Evolutionary conservation across 1,140 invertebrate genomes (phyloP).

Genomic region (Nasonia longicornis): DNA sequence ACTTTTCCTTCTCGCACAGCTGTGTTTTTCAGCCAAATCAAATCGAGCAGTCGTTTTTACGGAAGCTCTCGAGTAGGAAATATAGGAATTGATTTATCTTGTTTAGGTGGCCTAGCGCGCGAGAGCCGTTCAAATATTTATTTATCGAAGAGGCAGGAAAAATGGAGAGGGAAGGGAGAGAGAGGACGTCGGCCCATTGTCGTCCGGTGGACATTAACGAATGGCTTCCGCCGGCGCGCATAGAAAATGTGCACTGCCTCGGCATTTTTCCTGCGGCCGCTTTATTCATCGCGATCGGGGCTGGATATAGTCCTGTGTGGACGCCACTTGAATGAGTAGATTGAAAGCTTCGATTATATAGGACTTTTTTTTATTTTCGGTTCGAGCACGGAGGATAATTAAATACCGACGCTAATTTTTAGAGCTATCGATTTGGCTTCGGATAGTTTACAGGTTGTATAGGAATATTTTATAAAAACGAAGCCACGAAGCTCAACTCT

Average conservation of each 20-base stretch:
- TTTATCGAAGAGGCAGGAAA: slow-evolving; percentile 51
- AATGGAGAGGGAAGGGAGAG: neutral
- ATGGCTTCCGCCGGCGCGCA: slow-evolving; percentile 57
- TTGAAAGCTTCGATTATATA: too few relatives aligned
- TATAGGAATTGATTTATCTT: slow-evolving; percentile 41
- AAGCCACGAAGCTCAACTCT: too few relatives aligned
- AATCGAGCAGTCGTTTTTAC: neutral
- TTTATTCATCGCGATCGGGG: neutral
- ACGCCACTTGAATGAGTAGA: too few relatives aligned
- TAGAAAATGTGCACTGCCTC: slow-evolving; percentile 55
- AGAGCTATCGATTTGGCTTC: too few relatives aligned
- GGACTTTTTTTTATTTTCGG: neutral
- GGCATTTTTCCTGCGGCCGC: slow-evolving; percentile 48
- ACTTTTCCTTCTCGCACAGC: too few relatives aligned
- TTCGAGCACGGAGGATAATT: too few relatives aligned
- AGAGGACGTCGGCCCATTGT: slow-evolving; percentile 52
- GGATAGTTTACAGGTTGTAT: too few relatives aligned
- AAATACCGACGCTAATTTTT: neutral
- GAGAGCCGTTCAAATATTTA: slow-evolving; percentile 57
- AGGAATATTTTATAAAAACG: too few relatives aligned
- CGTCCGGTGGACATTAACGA: slow-evolving; percentile 58
- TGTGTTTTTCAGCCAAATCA: slow-evolving; percentile 7
- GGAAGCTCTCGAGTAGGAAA: neutral
- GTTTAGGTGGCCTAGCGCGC: neutral
- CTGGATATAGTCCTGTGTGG: too few relatives aligned